Conservation (phyloP, 2,113 vertebrate species). For the Oenanthe oenanthe region DNA sequence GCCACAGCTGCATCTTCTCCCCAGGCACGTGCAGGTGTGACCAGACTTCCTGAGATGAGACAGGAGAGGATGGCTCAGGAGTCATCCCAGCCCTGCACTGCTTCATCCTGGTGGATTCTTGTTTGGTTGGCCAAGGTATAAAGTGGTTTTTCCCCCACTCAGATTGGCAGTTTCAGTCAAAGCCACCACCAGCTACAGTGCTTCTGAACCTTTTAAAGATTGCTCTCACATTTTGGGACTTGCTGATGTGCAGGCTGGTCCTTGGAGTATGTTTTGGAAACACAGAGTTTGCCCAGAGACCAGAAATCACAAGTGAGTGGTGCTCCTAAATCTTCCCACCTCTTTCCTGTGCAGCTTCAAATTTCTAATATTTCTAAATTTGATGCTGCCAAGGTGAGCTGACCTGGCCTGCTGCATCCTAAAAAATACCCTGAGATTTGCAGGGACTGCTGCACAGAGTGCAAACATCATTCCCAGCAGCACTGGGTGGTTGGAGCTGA, state of each 20-base stretch:
- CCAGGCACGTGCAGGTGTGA: rapidly evolving
- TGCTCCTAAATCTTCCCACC: not conserved
- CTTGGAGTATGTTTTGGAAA: not conserved
- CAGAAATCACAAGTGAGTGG: not conserved
- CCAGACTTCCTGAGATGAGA: not conserved
- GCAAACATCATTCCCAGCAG: not conserved
- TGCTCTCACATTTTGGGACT: not conserved
- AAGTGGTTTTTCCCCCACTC: not conserved
- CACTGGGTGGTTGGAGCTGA: rapidly evolving
- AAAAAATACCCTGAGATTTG: not conserved
- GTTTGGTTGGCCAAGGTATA: not conserved
- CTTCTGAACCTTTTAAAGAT: not conserved
- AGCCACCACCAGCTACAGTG: not conserved
- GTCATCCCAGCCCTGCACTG: not conserved
- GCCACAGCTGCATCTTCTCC: not conserved
- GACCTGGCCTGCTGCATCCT: not conserved
- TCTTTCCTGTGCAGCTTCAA: not conserved
- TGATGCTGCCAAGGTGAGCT: rapidly evolving
- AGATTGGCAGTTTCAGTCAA: rapidly evolving
- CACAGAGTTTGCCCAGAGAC: not conserved
- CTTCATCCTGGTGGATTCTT: not conserved
- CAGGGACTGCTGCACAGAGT: not conserved
- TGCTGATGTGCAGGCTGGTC: not conserved
- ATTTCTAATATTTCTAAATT: not conserved
- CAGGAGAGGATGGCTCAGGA: not conserved